Evolutionary conservation across 2,888 invertebrate species (phyloP), one percentile per base, ranked within the genome.

Genomic region (Brachyopa scutellaris): DNA sequence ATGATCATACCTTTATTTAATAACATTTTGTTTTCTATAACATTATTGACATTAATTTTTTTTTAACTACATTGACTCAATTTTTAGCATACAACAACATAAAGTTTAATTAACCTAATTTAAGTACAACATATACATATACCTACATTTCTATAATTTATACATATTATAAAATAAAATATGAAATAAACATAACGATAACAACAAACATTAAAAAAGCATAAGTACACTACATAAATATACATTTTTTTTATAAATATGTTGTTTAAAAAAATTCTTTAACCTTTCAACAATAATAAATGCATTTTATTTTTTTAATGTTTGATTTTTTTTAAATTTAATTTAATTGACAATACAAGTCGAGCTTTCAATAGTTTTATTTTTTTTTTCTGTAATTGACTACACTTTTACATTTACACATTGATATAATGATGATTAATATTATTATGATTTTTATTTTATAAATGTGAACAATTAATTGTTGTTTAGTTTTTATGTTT

Each of bases 311-410:
- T 66, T 45, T 17, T 40, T n/a, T n/a, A n/a, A n/a, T n/a, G n/a
- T n/a, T n/a, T n/a, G n/a, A n/a, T n/a, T n/a, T 38, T 47, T 53
- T 36, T n/a, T 33, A 2, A 38, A 33, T 17, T 72, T 72, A 8
- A 42, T 23, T 69, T 77, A 82, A 82, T 82, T 82, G 82, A 82
- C 77, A 77, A 77, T 82, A 76, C 70, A 82, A 82, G 76, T 82
- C 70, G 70, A 76, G 76, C 70, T 53, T 79, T 64, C 31, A 70
- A 74, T 74, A 5, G 31, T 49, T 55, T 67, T 8, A 33, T 11
- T 31, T 42, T 49, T 0, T 53, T 42, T 36, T 51, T 55, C 9
- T 42, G 4, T 82, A 82, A 82, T 82, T 82, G 82, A 82, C 82
- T 77, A 82, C 77, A 77, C 70, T 72, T 70, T 80, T 69, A 82